phyloP scores from a whole-genome alignment of 2,797 vertebrate genomes.

The Heliangelus exortis region DNA sequence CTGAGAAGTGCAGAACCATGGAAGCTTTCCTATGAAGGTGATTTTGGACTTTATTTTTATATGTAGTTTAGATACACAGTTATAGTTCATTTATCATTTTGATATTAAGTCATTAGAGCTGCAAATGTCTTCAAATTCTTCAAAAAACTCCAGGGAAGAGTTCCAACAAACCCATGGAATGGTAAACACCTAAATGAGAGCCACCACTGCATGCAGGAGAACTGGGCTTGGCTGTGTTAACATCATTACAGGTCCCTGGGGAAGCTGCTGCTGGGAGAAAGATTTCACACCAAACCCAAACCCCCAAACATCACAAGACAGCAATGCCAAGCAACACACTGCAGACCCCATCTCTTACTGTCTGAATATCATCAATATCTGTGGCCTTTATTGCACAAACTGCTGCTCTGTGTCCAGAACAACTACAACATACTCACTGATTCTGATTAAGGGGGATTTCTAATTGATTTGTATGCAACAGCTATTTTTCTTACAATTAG shows the following conservation, averaged over 20 bases:
- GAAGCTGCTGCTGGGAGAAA: neutral
- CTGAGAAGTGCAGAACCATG: neutral
- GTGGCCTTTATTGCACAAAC: rapidly evolving
- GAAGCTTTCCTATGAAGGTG: neutral
- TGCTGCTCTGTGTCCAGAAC: neutral
- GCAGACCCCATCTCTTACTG: neutral
- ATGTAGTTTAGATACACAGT: neutral
- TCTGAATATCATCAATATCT: neutral
- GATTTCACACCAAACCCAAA: neutral
- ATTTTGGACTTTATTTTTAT: neutral
- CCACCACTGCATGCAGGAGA: neutral
- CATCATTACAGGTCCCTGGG: neutral
- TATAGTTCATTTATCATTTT: neutral
- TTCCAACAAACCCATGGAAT: neutral
- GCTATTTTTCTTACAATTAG: neutral
- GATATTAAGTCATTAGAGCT: neutral
- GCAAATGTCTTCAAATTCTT: neutral
- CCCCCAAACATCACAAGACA: neutral
- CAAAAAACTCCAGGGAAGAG: constrained; percentile 5
- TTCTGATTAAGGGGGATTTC: neutral
- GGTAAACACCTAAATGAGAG: constrained; percentile 3
- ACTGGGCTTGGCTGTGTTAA: neutral
- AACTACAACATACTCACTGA: neutral
- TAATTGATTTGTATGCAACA: neutral
- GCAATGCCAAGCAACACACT: neutral